These are phyloP conservation scores for Agonopterix heracliana DNA, from an alignment of 2,888 invertebrate genomes.

Conservation along the genomic window DNA sequence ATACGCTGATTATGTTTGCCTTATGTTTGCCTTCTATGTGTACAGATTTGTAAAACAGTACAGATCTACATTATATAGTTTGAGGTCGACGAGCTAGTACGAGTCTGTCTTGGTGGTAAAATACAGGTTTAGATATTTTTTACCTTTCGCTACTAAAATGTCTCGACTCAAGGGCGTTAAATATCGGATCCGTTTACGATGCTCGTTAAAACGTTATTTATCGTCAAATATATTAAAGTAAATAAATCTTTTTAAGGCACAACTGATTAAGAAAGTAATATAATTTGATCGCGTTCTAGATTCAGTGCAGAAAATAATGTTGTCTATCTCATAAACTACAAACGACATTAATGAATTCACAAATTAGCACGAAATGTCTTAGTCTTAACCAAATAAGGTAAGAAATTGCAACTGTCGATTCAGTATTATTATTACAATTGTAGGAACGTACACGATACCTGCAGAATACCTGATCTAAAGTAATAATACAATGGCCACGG, in stretches of 20 bases:
- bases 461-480: neutral
- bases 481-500: conserved; percentile 7
- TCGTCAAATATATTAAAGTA: conserved; percentile 10
- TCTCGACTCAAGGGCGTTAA: conserved; percentile 27
- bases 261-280: neutral
- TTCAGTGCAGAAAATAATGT: too few relatives aligned
- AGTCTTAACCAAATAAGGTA: too few relatives aligned
- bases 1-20: too few relatives aligned
- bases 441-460: neutral
- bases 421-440: neutral
- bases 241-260: conserved; percentile 12
- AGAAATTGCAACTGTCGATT: too few relatives aligned
- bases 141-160: conserved; percentile 29
- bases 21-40: too few relatives aligned
- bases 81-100: too few relatives aligned
- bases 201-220: conserved; percentile 8
- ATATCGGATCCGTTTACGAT: conserved; percentile 7
- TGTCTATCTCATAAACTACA: neutral
- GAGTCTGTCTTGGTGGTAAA: neutral
- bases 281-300: neutral
- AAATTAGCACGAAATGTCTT: too few relatives aligned
- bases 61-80: too few relatives aligned
- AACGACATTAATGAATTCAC: neutral
- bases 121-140: conserved; percentile 12
- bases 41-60: too few relatives aligned